Evolutionary conservation across 2,888 invertebrate species (phyloP).

Genomic region (Prosapia bicincta): DNA sequence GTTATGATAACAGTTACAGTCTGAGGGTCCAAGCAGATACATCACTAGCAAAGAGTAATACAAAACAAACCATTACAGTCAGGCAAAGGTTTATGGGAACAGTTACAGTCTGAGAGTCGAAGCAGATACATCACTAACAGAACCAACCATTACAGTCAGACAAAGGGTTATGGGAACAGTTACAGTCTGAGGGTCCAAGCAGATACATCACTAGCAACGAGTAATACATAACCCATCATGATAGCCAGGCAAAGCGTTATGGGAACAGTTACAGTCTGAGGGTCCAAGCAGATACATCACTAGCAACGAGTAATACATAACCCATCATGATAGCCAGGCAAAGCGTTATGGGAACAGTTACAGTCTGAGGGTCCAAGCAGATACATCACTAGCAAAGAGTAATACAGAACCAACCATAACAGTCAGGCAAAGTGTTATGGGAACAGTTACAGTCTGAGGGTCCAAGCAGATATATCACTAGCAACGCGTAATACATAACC

Average conservation of each 20-base stretch:
- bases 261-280: conserved; percentile 43
- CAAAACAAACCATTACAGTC: no score
- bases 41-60: no score
- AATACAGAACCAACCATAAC: conserved; percentile 94
- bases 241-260: conserved; percentile 66
- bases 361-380: conserved; percentile 48
- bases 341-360: conserved; percentile 6
- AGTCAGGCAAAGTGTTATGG: conserved; percentile 57
- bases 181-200: conserved; percentile 47
- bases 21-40: no score
- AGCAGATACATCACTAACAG: no score
- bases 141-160: conserved; percentile 85
- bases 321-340: conserved; percentile 89
- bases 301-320: no score
- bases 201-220: no score
- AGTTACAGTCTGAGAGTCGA: no score
- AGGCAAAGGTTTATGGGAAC: conserved; percentile 90
- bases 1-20: neutral
- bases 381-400: no score
- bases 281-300: no score
- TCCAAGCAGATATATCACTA: no score
- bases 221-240: no score
- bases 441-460: conserved; percentile 43
- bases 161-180: conserved; percentile 48
- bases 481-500: no score